These are phyloP conservation scores for Cyanoramphus novaezelandiae DNA, from an alignment of 2,113 vertebrate species.

Conservation along the genomic window DNA sequence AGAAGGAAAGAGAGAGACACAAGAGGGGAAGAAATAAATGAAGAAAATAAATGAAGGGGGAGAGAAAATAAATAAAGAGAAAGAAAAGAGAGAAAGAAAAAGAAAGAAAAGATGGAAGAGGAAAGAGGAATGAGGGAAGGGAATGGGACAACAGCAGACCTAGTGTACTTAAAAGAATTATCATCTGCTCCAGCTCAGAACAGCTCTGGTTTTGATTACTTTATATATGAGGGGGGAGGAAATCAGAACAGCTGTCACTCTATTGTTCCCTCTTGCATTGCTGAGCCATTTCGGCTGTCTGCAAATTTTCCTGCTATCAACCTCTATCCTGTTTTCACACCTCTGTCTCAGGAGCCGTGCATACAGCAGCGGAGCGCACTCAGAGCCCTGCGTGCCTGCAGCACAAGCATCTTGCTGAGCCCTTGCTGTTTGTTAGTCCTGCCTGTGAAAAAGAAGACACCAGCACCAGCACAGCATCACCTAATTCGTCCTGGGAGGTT, in stretches of 20 bases:
- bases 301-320: neutral
- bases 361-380: neutral
- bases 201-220: neutral
- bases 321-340: neutral
- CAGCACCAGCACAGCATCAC: accelerated
- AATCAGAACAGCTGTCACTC: neutral
- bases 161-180: neutral
- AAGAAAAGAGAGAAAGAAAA: accelerated
- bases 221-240: neutral
- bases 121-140: too few relatives aligned
- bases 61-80: accelerated
- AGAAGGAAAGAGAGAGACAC: neutral
- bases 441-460: neutral
- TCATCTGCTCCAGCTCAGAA: neutral
- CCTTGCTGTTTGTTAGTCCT: neutral
- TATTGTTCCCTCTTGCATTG: neutral
- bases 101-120: too few relatives aligned
- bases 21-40: too few relatives aligned
- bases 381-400: neutral
- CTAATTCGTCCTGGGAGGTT: neutral
- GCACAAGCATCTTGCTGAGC: neutral
- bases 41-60: neutral
- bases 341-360: neutral
- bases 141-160: neutral
- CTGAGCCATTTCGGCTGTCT: neutral